phyloP scores from a whole-genome alignment of 1,140 invertebrate genomes.

The Formica selysi region DNA sequence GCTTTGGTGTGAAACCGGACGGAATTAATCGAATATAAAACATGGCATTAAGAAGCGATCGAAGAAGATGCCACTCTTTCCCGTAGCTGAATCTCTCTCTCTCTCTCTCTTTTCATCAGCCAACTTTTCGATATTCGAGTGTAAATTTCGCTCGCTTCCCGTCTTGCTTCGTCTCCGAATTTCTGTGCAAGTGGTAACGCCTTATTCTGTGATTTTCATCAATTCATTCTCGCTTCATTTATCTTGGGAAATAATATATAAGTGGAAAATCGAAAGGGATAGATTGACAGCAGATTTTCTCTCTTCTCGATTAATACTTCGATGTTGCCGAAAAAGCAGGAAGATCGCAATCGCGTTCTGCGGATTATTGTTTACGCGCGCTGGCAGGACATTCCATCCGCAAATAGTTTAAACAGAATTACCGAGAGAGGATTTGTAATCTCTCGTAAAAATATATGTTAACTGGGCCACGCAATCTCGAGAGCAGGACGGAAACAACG shows the following conservation, averaged over 20 bases:
- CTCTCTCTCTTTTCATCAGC: not conserved
- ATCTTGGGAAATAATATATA: not conserved
- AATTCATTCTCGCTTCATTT: constrained; percentile 49
- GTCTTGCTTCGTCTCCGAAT: not conserved
- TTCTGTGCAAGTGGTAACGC: not conserved
- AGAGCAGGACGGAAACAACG: constrained; percentile 51
- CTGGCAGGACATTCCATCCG: constrained; percentile 46
- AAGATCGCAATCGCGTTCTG: constrained; percentile 6
- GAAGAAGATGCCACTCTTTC: not conserved
- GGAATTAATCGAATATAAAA: constrained; percentile 78
- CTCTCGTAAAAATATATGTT: constrained; percentile 79
- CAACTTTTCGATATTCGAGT: constrained; percentile 36
- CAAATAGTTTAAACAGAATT: constrained; percentile 79
- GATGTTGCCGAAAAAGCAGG: not conserved
- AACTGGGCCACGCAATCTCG: constrained; percentile 66
- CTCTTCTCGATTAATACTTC: constrained; percentile 10
- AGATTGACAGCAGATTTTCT: constrained; percentile 19
- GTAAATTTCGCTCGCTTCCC: constrained; percentile 13
- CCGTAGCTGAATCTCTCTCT: not conserved
- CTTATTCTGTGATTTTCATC: constrained; percentile 22
- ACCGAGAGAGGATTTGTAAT: constrained; percentile 76
- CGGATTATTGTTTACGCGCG: constrained; percentile 55
- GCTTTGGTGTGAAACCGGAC: constrained; percentile 71
- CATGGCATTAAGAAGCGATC: constrained; percentile 65
- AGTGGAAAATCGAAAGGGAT: constrained; percentile 2